phyloP scores from a whole-genome alignment of 2,888 invertebrate species.

The Pristionchus fissidentatus region DNA sequence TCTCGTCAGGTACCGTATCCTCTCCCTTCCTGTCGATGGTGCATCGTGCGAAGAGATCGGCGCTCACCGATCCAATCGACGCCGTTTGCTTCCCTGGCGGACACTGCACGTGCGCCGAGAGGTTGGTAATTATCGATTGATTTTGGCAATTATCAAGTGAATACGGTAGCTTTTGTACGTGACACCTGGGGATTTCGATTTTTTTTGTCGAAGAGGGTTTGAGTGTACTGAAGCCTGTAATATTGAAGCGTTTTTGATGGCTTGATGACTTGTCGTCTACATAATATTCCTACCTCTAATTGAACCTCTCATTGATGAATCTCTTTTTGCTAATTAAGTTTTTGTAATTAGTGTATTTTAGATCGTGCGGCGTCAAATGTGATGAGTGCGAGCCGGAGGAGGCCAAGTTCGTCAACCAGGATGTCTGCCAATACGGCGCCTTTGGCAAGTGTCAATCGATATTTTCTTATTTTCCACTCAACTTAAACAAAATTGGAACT shows the following conservation, averaged over 20 bases:
- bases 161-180: no score
- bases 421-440: slow-evolving; percentile 23
- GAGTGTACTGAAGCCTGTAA: no score
- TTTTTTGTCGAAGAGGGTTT: no score
- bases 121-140: slow-evolving; percentile 58
- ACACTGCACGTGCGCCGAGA: slow-evolving; percentile 70
- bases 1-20: slow-evolving; percentile 50
- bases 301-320: no score
- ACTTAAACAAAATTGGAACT: no score
- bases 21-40: not conserved
- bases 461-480: no score
- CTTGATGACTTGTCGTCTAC: no score
- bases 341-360: not conserved
- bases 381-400: not conserved
- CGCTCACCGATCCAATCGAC: slow-evolving; percentile 52
- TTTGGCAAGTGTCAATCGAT: not conserved
- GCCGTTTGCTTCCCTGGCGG: slow-evolving; percentile 62
- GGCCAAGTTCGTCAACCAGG: slow-evolving; percentile 12
- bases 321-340: no score
- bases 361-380: slow-evolving; percentile 34
- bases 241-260: no score
- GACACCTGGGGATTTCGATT: no score
- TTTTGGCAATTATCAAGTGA: slow-evolving; percentile 52
- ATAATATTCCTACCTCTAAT: no score
- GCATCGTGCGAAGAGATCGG: not conserved